These are phyloP conservation scores for Melanostigma gelatinosum DNA, from an alignment of 2,113 vertebrate species.

Conservation along the genomic window DNA sequence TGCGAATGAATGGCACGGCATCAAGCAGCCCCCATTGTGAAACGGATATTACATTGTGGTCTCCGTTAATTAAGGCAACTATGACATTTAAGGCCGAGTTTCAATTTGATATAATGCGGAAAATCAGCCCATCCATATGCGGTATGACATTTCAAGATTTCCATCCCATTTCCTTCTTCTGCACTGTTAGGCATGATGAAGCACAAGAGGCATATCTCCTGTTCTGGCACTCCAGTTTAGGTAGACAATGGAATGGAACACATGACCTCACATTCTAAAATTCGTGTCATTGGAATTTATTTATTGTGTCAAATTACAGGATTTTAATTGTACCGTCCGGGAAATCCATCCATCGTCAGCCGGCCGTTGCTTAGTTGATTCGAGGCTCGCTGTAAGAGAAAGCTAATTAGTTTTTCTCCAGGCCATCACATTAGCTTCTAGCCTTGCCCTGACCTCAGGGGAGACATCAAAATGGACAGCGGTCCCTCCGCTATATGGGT, in stretches of 20 bases:
- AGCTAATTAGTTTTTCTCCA: slow-evolving; percentile 53
- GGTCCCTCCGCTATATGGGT: slow-evolving; percentile 21
- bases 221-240: slow-evolving; percentile 29
- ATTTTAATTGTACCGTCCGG: slow-evolving; percentile 32
- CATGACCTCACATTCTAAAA: slow-evolving; percentile 22
- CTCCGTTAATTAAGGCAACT: slow-evolving; percentile 73
- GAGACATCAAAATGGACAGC: slow-evolving; percentile 54
- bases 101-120: slow-evolving; percentile 71
- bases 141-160: slow-evolving; percentile 75
- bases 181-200: slow-evolving; percentile 45
- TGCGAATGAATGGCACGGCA: slow-evolving; percentile 45
- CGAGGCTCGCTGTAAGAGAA: slow-evolving; percentile 13
- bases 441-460: slow-evolving; percentile 45
- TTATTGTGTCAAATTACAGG: slow-evolving; percentile 12
- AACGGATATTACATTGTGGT: slow-evolving; percentile 55
- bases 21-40: slow-evolving; percentile 53
- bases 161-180: slow-evolving; percentile 70
- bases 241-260: slow-evolving; percentile 11
- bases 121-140: slow-evolving; percentile 69
- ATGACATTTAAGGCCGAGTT: slow-evolving; percentile 74
- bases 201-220: slow-evolving; percentile 23
- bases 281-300: slow-evolving; percentile 38
- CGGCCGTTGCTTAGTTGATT: slow-evolving; percentile 32
- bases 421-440: slow-evolving; percentile 29
- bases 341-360: slow-evolving; percentile 33